Base-by-base conservation (phyloP, 53 echinoderm and acorn worm genomes). In the Arbacia lixula region DNA sequence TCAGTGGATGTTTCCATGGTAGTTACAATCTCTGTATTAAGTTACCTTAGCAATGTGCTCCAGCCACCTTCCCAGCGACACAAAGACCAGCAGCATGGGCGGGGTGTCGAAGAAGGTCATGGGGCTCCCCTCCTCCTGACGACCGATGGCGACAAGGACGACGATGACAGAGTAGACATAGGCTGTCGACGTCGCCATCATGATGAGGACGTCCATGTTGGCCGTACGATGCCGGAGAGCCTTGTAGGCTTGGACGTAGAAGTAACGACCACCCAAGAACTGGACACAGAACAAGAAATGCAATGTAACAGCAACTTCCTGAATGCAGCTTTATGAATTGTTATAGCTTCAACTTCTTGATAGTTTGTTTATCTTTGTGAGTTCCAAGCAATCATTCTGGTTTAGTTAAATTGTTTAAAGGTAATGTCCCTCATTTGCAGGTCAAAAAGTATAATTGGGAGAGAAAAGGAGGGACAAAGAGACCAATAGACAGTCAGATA, bases 41-140 rank as follows among this genome's bases (percentile, higher is more conserved):
- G n/a, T n/a, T n/a, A 94, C 98, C 90, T 94, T 94, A 33, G 98
- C 98, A 62, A 98, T 94, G 46, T 94, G 92, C 83, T 98, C 98
- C 74, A 98, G 76, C 92, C 91, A 98, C n/a, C 98, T 66, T 6
- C 98, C 98, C 28, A 98, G 88, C 2, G 94, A 94, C 17, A 98
- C 90, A 75, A 98, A 94, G 37, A 98, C 86, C n/a, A 98, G 84
- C 27, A 98, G 84, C 97, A 98, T 94, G 2, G 98, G 98, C 16
- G 98, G 98, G 19, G 98, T 98, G 43, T 98, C 98, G 76, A 98
- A 98, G 98, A 98, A 98, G 5, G 94, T 92, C 94, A 94, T 61
- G 0, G 98, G 94, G 39, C 94, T 94, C 12, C 89, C 50, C 1
- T 88, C 86, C 4, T 58, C 55, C 53, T 83, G 66, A 43, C 12